phyloP scores from a whole-genome alignment of 2,797 vertebrate species.

The Lacerta agilis region DNA sequence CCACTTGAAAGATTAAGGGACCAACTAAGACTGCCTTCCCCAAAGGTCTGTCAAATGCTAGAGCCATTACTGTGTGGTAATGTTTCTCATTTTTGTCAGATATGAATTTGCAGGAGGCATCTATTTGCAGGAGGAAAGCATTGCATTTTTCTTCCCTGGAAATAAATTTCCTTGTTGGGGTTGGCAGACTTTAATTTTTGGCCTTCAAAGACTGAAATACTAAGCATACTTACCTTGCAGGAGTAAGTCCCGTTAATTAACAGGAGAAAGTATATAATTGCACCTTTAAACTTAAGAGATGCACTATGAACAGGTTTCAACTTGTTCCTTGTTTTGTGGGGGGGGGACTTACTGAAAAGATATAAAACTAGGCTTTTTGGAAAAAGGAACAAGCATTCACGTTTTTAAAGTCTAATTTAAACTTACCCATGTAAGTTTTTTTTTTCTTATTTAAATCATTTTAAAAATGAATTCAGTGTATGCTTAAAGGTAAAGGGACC shows the following conservation, averaged over 20 bases:
- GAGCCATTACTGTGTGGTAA: background rate
- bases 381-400: background rate
- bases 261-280: background rate
- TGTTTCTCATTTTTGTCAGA: background rate
- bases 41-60: background rate
- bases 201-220: background rate
- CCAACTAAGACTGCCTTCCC: background rate
- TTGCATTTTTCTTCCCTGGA: background rate
- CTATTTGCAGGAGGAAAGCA: background rate
- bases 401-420: background rate
- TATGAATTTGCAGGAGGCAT: background rate
- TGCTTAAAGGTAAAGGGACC: too few relatives aligned
- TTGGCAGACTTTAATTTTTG: background rate
- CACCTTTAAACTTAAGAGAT: background rate
- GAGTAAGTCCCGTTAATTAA: background rate
- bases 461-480: background rate
- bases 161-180: background rate
- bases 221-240: background rate
- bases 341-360: background rate
- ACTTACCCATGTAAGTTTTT: background rate
- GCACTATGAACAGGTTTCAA: background rate
- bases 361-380: slow-evolving; percentile 6
- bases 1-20: background rate
- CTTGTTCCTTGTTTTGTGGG: background rate
- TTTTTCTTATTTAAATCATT: background rate